phyloP scores from a whole-genome alignment of 2,113 vertebrate species.

The Nansenia antarctica region DNA sequence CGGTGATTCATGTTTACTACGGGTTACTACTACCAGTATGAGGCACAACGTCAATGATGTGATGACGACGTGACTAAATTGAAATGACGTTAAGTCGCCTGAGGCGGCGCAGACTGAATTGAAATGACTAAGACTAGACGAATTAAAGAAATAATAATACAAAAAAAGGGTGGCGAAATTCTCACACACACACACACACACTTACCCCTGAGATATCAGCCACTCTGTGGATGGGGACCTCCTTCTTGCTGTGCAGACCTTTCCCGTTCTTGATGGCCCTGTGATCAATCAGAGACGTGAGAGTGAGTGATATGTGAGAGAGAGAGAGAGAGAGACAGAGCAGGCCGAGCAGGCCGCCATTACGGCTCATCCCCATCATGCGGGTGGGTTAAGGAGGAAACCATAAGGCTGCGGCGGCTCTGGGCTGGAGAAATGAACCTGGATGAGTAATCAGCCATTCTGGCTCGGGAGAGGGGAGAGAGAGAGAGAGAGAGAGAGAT shows the following conservation, averaged over 20 bases:
- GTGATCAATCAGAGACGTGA: conserved; percentile 39
- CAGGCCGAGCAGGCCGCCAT: neutral
- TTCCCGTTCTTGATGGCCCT: conserved; percentile 99
- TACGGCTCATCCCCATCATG: neutral
- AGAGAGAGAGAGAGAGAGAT: too few species aligned
- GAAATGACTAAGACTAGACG: too few species aligned
- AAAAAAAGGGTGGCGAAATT: too few species aligned
- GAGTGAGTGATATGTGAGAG: neutral
- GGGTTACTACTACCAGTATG: too few species aligned
- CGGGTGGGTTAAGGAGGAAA: neutral
- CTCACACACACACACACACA: conserved; percentile 1
- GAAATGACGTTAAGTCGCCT: too few species aligned
- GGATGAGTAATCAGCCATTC: conserved; percentile 15
- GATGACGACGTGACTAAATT: too few species aligned
- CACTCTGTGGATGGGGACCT: conserved; percentile 95
- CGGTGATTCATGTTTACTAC: too few species aligned
- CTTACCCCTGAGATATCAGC: conserved; percentile 95
- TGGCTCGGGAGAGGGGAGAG: conserved; percentile 11
- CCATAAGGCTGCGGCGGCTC: neutral
- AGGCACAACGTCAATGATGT: too few species aligned
- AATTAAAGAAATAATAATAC: too few species aligned
- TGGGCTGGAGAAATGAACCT: conserved; percentile 25
- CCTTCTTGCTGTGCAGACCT: conserved; percentile 98
- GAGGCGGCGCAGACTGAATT: too few species aligned
- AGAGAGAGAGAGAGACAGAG: neutral